Percentiles rank a stretch among this genome's conserved stretches.
These are phyloP conservation scores for Corella eumyota DNA, from an alignment of 23 tunicate species.

Conservation along the genomic window DNA sequence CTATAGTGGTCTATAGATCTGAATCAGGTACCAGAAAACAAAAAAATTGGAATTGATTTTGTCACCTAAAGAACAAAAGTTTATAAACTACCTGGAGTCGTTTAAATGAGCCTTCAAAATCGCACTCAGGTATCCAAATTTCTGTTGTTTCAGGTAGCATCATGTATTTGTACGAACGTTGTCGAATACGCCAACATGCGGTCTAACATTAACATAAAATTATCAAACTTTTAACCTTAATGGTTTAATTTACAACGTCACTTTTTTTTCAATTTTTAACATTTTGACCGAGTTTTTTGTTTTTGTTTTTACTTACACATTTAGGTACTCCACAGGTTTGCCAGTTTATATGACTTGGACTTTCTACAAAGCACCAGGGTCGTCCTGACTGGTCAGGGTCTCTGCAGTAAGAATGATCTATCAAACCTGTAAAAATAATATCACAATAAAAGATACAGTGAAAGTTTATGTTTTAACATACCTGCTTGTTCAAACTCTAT, in stretches of 20 bases:
- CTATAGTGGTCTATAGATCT: too few species aligned
- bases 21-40: background rate
- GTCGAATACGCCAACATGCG: conserved; percentile 39
- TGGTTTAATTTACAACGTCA: too few species aligned
- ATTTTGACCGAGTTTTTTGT: too few species aligned
- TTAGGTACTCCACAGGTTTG: conserved; percentile 66
- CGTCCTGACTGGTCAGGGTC: conserved; percentile 62
- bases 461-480: background rate
- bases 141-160: conserved; percentile 4
- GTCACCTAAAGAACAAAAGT: background rate
- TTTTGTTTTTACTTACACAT: conserved; percentile 35
- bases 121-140: conserved; percentile 51
- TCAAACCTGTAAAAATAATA: conserved; percentile 20
- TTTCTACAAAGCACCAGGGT: conserved; percentile 70
- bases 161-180: conserved; percentile 9
- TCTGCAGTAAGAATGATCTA: conserved; percentile 51
- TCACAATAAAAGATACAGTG: too few species aligned
- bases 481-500: conserved; percentile 12
- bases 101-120: conserved; percentile 22
- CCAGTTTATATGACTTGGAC: conserved; percentile 22
- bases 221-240: too few species aligned
- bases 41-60: background rate
- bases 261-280: too few species aligned
- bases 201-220: too few species aligned
- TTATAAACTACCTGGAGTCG: conserved; percentile 10